Evolutionary conservation across 1,140 invertebrate species (phyloP).

Genomic region (Drosophila takahashii): DNA sequence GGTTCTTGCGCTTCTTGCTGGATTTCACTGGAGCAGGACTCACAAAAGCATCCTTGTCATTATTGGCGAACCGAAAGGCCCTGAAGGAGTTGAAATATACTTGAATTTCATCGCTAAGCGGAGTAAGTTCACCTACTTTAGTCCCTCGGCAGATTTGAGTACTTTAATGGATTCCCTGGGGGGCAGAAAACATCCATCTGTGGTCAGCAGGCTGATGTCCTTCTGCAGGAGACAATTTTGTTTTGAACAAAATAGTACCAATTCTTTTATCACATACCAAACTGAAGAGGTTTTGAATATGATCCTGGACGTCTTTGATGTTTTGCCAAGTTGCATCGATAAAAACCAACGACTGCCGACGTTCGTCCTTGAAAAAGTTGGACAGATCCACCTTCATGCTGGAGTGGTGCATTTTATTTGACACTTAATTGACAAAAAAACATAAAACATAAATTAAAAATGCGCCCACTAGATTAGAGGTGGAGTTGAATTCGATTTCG

Average conservation of each 20-base stretch:
- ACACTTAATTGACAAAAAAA: too few relatives aligned
- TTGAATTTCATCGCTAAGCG: background rate
- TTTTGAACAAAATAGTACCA: too few relatives aligned
- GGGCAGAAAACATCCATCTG: constrained; percentile 62
- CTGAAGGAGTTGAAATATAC: background rate
- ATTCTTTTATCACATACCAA: constrained; percentile 23
- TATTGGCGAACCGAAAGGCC: constrained; percentile 29
- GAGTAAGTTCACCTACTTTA: constrained; percentile 37
- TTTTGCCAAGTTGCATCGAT: constrained; percentile 50
- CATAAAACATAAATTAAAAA: background rate
- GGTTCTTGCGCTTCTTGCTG: constrained; percentile 51
- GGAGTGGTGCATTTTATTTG: constrained; percentile 36
- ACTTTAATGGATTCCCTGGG: constrained; percentile 63
- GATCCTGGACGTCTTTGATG: constrained; percentile 62
- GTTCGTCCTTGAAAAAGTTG: constrained; percentile 60
- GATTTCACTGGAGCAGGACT: constrained; percentile 11
- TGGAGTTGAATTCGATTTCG: background rate
- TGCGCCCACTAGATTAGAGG: background rate
- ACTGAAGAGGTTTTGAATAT: constrained; percentile 59
- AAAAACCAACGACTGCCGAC: constrained; percentile 41
- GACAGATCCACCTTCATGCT: constrained; percentile 65
- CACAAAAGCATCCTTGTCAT: background rate
- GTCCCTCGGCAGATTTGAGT: constrained; percentile 18
- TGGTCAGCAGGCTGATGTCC: constrained; percentile 55
- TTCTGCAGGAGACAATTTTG: constrained; percentile 12